phyloP scores from a whole-genome alignment of 2,113 vertebrate species.

The Cheilinus undulatus region DNA sequence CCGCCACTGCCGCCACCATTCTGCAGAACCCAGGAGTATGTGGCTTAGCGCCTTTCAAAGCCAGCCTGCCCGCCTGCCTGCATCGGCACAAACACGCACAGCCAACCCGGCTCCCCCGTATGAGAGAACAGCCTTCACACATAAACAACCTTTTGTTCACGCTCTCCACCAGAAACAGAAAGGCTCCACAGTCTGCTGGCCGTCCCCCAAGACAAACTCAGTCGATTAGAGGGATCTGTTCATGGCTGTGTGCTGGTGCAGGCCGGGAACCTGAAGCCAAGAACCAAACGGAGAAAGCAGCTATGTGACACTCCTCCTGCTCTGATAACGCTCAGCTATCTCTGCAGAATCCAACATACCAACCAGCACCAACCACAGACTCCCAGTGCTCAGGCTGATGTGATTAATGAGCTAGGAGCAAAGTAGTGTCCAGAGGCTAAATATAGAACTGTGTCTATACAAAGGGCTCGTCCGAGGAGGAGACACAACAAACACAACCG shows the following conservation, averaged over 20 bases:
- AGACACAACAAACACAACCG: conserved; percentile 29
- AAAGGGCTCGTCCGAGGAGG: conserved; percentile 18
- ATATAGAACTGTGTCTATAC: conserved; percentile 34
- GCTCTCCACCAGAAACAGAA: conserved; percentile 68
- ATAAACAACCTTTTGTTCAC: conserved; percentile 86
- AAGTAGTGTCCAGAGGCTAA: conserved; percentile 44
- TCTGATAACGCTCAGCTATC: conserved; percentile 10
- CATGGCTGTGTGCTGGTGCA: conserved; percentile 57
- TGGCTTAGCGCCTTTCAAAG: conserved; percentile 75
- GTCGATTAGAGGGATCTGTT: conserved; percentile 87
- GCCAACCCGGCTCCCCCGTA: conserved; percentile 65
- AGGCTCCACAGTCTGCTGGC: conserved; percentile 84
- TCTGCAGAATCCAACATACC: conserved; percentile 2
- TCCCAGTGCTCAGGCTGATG: conserved; percentile 8
- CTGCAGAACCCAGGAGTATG: conserved; percentile 45
- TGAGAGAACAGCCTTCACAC: conserved; percentile 66
- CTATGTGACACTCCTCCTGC: conserved; percentile 28
- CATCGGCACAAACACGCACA: conserved; percentile 76
- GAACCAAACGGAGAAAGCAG: conserved; percentile 20
- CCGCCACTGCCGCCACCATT: conserved; percentile 7
- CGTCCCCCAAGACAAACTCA: conserved; percentile 87
- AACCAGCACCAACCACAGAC: conserved; percentile 11
- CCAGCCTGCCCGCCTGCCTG: conserved; percentile 66
- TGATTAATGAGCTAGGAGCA: conserved; percentile 26
- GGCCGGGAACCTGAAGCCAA: conserved; percentile 42